Evolutionary conservation across 2,797 vertebrate genomes (phyloP).

Genomic region (Galagoides demidoff): DNA sequence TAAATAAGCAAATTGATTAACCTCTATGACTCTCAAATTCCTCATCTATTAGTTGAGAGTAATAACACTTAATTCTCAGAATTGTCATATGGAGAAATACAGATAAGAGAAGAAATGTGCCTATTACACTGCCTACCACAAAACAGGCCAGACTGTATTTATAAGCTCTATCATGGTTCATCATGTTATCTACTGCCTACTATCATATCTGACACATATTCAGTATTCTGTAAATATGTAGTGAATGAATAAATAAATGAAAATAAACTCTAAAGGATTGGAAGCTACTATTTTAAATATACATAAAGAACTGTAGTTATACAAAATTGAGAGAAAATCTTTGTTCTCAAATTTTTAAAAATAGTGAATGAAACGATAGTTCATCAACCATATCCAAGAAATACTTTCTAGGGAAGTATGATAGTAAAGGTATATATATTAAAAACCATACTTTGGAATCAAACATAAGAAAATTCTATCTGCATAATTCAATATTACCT

Average conservation of each 20-base stretch:
- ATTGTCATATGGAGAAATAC: background rate
- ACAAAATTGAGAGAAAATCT: background rate
- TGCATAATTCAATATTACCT: background rate
- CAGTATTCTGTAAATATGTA: constrained; percentile 3
- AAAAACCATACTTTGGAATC: background rate
- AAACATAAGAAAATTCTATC: constrained; percentile 4
- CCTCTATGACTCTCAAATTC: background rate
- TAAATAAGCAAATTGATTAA: background rate
- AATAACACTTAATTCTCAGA: background rate
- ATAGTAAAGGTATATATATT: background rate
- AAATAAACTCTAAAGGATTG: background rate
- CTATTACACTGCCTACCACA: background rate
- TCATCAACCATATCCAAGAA: background rate
- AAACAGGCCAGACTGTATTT: background rate
- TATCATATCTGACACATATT: background rate
- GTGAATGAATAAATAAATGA: constrained; percentile 29
- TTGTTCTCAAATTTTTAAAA: constrained; percentile 28
- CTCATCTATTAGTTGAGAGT: background rate
- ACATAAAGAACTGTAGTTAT: background rate
- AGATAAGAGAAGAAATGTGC: constrained; percentile 21
- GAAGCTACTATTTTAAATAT: constrained; percentile 21
- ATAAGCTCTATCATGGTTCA: background rate
- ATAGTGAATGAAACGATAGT: background rate
- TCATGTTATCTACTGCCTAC: background rate
- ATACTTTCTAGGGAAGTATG: background rate